Base-by-base conservation (phyloP, 2,888 invertebrate genomes). In the Toxonevra muliebris region DNA sequence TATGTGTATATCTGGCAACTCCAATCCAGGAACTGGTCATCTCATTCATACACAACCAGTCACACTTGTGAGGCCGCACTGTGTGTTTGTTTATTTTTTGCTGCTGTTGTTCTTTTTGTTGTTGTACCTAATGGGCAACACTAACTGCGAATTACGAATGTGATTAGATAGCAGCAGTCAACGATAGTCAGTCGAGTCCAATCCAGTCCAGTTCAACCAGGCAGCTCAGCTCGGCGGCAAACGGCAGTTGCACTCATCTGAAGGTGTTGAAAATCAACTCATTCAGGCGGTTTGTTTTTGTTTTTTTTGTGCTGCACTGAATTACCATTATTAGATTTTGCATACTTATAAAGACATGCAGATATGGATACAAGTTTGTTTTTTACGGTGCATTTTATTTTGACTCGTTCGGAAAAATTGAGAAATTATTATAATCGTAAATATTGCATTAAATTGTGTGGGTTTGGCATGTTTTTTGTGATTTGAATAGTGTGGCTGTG, bases 311-410 rank as follows among this genome's bases (percentile, higher is more conserved):
- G 61, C 20, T 71, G 71, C 63, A 71, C 61, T 61, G 74, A 79
- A 79, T 79, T 77, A 79, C 79, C 79, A 79, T 80, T 79, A 80
- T 79, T 79, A 79, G 76, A 76, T 73, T 72, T 74, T 75, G 67
- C 73, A 71, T 66, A 60, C 54, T 60, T 12, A 42, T 1, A 53
- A 12, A 9, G 3, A 12, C 42, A 15, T 2, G 4, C 43, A 15
- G 55, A 45, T 10, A 52, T 13, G 19, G 20, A 20, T 55, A 53
- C 53, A 15, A 13, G 65, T 54, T 30, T 40, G n/a, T 17, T 10
- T 48, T 41, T 55, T 3, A 30, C 13, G 15, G 19, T 20, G 13
- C 13, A n/a, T 30, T 19, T n/a, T 8, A 43, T 53, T 53, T 60
- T 48, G 58, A 42, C 59, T 42, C 53, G 20, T 13, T 52, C 9